Conservation (phyloP, 1,140 invertebrate genomes). For the Odontomachus brunneus region DNA sequence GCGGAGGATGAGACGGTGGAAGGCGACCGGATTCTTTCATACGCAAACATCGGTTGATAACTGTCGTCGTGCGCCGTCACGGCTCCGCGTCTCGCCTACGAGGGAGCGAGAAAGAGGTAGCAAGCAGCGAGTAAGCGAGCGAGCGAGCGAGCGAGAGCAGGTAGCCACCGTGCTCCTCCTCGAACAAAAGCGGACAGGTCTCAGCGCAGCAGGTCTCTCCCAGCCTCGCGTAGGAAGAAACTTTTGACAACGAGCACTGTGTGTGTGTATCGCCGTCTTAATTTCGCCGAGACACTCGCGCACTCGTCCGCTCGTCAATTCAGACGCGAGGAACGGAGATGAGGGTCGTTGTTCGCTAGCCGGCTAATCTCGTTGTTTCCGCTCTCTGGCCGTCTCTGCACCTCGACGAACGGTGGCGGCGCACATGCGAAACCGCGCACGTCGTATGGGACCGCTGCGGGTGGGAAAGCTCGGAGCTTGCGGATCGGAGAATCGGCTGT, state of each 20-base stretch:
- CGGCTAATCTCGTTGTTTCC: constrained; percentile 2
- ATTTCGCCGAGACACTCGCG: constrained; percentile 8
- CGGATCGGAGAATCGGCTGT: too few relatives aligned
- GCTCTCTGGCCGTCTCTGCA: not conserved
- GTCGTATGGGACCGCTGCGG: not conserved
- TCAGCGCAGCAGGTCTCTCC: too few relatives aligned
- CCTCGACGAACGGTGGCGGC: not conserved
- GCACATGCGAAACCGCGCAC: constrained; percentile 1
- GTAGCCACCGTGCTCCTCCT: constrained; percentile 5
- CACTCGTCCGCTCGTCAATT: constrained; percentile 20
- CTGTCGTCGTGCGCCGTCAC: constrained; percentile 45
- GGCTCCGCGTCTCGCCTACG: not conserved
- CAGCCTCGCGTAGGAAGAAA: too few relatives aligned
- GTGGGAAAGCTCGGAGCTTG: not conserved
- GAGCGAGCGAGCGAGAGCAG: not conserved
- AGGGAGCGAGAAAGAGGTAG: too few relatives aligned
- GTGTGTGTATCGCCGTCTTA: too few relatives aligned
- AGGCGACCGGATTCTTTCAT: constrained; percentile 70
- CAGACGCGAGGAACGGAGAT: not conserved
- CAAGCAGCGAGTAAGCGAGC: too few relatives aligned
- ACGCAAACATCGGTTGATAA: constrained; percentile 70
- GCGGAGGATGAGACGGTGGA: constrained; percentile 60
- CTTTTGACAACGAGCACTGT: too few relatives aligned
- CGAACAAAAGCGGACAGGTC: not conserved
- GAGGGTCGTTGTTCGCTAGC: not conserved